Base-by-base conservation (phyloP, 2,797 vertebrate genomes). In the Peromyscus nudipes region DNA sequence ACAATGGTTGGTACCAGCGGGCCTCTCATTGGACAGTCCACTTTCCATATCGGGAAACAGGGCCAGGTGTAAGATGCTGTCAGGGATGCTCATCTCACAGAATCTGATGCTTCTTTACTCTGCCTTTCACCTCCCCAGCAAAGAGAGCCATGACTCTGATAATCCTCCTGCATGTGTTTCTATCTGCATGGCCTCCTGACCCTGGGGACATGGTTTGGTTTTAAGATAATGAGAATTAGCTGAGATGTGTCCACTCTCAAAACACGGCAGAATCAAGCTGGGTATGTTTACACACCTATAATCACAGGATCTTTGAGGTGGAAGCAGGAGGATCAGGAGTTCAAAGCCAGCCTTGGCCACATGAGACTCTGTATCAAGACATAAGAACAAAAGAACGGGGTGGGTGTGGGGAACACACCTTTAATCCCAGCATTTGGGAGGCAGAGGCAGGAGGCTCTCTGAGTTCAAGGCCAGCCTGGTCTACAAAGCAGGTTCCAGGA, bases 41-140 rank as follows among this genome's bases (percentile, higher is more conserved):
- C 7, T 34, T 71, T 71, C 10, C 3, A 2, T 14, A 23, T 0
- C 8, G 75, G 80, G 91, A 79, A 65, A 23, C 21, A 4, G 34
- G 65, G 31, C 55, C 3, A 1, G 2, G 37, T 2, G 29, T 71
- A 65, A 88, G 94, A 40, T 0, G 23, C 8, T 21, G 0, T 25
- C 0, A 0, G 0, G 4, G 1, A 9, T 0, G 9, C 71, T 43
- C 67, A 57, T 21, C 46, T 67, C 31, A 34, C 40, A 43, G 57
- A 71, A 31, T 3, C 37, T n/a, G 62, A 9, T 5, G 3, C 37
- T 65, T 85, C 29, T 49, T 49, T 29, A 16, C 17, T 27, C 46
- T 0, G 49, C 57, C 31, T 14, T 75, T 71, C 40, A n/a, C 69
- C 62, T 27, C 13, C 25, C 19, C 71, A 60, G 77, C 67, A 67